Base-by-base conservation (phyloP, 2,113 vertebrate genomes). In the Syngnathus scovelli region DNA sequence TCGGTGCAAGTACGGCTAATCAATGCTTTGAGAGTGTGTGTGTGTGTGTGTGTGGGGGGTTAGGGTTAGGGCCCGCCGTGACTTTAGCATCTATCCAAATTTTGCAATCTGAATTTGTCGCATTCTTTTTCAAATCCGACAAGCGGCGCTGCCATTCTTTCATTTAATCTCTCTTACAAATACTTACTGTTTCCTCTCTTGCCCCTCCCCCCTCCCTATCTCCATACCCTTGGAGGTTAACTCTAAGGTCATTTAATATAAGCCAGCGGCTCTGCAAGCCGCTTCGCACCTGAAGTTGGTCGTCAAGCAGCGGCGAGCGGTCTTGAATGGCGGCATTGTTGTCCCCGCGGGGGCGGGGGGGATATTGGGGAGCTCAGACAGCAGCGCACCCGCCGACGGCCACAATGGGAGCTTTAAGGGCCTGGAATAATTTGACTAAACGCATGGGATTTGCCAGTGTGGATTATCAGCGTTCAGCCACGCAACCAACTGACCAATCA, bases 51-150 rank as follows among this genome's bases (percentile, higher is more conserved):
- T n/a, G n/a, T n/a, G n/a, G n/a, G n/a, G n/a, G n/a, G n/a, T n/a
- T n/a, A n/a, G n/a, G n/a, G n/a, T n/a, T n/a, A n/a, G n/a, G n/a
- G 83, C 81, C 85, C 83, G 87, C 85, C 86, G 87, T 91, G 93
- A 93, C 93, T 93, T 94, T 93, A 86, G 83, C 83, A 3, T 33
- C 2, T 33, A 33, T 33, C 2, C 3, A 33, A 33, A 33, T 33
- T 46, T 46, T 48, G 5, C 11, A 12, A 12, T 13, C 52, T 12
- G 21, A 8, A 55, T 55, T 27, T 23, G 13, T 15, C 5, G 44
- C 52, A 27, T 55, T 13, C 16, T 2, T 55, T 55, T 55, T 54
- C 8, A 8, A 8, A 55, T 55, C 11, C 70, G 78, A 79, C 70
- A 76, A 65, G 68, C 21, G 21, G 71, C 4, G 39, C 71, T 48